A percentile compares a stretch with the other conserved stretches of the same genome.
These are phyloP conservation scores for Mactromeris polynyma DNA, from an alignment of 2,888 invertebrate species.

Conservation along the genomic window DNA sequence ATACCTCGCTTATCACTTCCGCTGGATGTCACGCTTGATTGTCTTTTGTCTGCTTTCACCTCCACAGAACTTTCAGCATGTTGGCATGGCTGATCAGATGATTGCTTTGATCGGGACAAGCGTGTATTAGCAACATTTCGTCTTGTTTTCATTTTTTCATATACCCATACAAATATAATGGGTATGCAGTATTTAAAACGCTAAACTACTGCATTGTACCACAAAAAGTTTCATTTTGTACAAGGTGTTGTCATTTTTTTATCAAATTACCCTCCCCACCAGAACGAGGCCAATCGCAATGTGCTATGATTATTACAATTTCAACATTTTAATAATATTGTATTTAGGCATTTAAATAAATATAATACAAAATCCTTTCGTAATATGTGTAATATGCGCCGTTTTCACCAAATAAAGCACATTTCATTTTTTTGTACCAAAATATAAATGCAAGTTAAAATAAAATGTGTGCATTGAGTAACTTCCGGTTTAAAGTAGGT, in stretches of 20 bases:
- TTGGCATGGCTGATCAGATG: not conserved
- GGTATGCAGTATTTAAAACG: not conserved
- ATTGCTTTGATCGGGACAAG: not conserved
- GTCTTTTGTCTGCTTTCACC: not conserved
- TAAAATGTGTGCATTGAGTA: not conserved
- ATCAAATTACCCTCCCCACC: constrained; percentile 32
- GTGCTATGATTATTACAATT: not conserved
- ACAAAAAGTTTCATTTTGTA: not conserved
- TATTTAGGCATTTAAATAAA: too few species aligned
- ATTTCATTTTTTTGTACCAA: too few species aligned
- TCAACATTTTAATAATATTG: not conserved
- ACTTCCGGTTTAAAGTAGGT: not conserved
- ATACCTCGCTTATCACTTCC: not conserved
- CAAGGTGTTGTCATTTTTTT: not conserved
- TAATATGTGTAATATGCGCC: too few species aligned
- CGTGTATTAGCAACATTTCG: not conserved
- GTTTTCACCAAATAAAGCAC: too few species aligned
- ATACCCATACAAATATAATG: not conserved
- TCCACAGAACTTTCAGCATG: not conserved
- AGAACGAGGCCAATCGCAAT: constrained; percentile 44
- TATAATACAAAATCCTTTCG: too few species aligned
- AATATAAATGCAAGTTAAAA: not conserved
- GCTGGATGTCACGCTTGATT: not conserved
- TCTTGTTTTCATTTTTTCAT: constrained; percentile 1
- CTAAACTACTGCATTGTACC: not conserved